These are phyloP conservation scores for Trachelus tabidus DNA, from an alignment of 2,888 invertebrate genomes.

Conservation along the genomic window DNA sequence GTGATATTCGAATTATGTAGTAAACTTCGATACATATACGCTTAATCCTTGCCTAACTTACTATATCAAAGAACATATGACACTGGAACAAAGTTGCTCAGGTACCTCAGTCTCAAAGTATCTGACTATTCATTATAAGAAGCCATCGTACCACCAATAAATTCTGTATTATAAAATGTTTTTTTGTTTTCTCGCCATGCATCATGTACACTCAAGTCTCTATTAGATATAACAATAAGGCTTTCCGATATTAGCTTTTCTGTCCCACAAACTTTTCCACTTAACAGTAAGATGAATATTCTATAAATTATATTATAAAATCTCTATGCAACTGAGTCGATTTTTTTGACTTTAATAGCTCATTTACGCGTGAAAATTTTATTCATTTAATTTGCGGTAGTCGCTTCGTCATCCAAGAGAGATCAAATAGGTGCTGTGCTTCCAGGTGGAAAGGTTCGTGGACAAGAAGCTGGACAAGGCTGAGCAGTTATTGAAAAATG, in stretches of 20 bases:
- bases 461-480: constrained; percentile 86
- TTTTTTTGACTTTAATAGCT: neutral
- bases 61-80: neutral
- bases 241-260: neutral
- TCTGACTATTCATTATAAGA: neutral
- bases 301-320: neutral
- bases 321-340: neutral
- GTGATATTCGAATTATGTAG: neutral
- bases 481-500: constrained; percentile 78
- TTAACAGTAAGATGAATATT: neutral
- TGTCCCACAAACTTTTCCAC: neutral
- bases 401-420: neutral
- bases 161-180: neutral
- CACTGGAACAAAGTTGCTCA: neutral
- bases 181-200: neutral
- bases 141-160: neutral
- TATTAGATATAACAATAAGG: neutral
- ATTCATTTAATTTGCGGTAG: neutral
- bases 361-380: neutral
- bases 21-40: neutral
- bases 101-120: neutral
- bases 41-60: neutral
- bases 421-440: constrained; percentile 12
- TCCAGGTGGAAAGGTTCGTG: constrained; percentile 83
- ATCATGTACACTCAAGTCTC: neutral